A percentile compares a stretch with the other conserved stretches of the same genome.
Conservation (phyloP, 2,888 invertebrate species). For the Pyrgus malvae region DNA sequence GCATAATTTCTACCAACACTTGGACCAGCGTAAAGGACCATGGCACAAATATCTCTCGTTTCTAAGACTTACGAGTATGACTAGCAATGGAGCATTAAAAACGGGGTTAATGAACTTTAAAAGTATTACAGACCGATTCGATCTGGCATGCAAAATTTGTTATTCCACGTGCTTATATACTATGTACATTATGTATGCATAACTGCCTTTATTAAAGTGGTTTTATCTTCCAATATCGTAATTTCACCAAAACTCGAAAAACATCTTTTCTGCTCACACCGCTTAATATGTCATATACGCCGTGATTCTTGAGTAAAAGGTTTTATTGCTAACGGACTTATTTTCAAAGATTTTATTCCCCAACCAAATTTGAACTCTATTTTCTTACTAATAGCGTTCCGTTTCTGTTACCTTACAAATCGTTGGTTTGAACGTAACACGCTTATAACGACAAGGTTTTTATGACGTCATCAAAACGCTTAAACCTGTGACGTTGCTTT, state of each 20-base stretch:
- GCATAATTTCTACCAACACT: too few relatives aligned
- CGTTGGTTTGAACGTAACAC: slow-evolving; percentile 54
- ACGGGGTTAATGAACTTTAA: too few relatives aligned
- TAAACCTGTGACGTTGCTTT: slow-evolving; percentile 50
- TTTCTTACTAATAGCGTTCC: neutral
- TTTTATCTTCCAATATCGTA: too few relatives aligned
- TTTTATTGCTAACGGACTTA: slow-evolving; percentile 42
- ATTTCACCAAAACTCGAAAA: neutral
- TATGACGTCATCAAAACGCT: slow-evolving; percentile 67
- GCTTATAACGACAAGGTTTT: slow-evolving; percentile 57
- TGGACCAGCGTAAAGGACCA: too few relatives aligned
- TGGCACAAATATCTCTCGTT: too few relatives aligned
- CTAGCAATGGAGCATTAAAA: too few relatives aligned
- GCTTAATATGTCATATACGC: slow-evolving; percentile 42
- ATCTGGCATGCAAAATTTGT: too few relatives aligned
- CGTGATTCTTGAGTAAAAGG: slow-evolving; percentile 46
- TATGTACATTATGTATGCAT: too few relatives aligned
- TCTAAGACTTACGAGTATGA: too few relatives aligned
- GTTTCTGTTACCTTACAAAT: neutral
- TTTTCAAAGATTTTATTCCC: slow-evolving; percentile 31
- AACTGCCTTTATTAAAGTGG: too few relatives aligned
- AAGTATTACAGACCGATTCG: too few relatives aligned
- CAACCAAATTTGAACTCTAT: slow-evolving; percentile 2
- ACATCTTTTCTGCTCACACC: slow-evolving; percentile 41
- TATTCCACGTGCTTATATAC: too few relatives aligned